A percentile compares a stretch with the other conserved stretches of the same genome.
Evolutionary conservation across 2,888 invertebrate species (phyloP).

Genomic region (Leptura quadrifasciata): DNA sequence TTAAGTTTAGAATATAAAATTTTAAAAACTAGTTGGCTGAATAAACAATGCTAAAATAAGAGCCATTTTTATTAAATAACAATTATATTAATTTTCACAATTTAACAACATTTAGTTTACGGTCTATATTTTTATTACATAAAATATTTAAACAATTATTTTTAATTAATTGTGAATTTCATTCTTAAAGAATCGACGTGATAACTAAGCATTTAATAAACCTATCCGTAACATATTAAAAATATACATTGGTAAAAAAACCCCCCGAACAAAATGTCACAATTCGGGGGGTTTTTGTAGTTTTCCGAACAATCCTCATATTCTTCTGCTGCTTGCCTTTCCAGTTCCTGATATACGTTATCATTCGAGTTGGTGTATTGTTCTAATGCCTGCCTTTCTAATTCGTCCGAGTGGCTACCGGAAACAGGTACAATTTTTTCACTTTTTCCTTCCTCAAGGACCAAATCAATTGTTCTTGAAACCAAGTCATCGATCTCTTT

Average conservation of each 20-base stretch:
- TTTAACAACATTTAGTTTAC: slow-evolving; percentile 40
- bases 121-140: slow-evolving; percentile 44
- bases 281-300: slow-evolving; percentile 63
- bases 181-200: slow-evolving; percentile 41
- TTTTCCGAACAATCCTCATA: slow-evolving; percentile 73
- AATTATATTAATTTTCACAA: slow-evolving; percentile 38
- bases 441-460: slow-evolving; percentile 58
- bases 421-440: slow-evolving; percentile 61
- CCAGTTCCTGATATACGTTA: slow-evolving; percentile 79
- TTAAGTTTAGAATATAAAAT: background rate
- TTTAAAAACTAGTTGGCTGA: background rate
- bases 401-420: slow-evolving; percentile 73
- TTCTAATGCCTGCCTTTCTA: slow-evolving; percentile 78
- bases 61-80: slow-evolving; percentile 47
- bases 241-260: slow-evolving; percentile 50
- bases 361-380: slow-evolving; percentile 77
- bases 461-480: slow-evolving; percentile 56
- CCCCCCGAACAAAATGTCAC: slow-evolving; percentile 59
- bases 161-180: slow-evolving; percentile 44
- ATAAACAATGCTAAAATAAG: slow-evolving; percentile 33
- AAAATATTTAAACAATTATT: slow-evolving; percentile 47
- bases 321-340: slow-evolving; percentile 81
- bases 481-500: slow-evolving; percentile 59
- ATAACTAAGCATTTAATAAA: slow-evolving; percentile 53
- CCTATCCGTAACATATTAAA: slow-evolving; percentile 53